These are phyloP conservation scores for Mohoua ochrocephala DNA, from an alignment of 2,113 vertebrate genomes.

Conservation along the genomic window DNA sequence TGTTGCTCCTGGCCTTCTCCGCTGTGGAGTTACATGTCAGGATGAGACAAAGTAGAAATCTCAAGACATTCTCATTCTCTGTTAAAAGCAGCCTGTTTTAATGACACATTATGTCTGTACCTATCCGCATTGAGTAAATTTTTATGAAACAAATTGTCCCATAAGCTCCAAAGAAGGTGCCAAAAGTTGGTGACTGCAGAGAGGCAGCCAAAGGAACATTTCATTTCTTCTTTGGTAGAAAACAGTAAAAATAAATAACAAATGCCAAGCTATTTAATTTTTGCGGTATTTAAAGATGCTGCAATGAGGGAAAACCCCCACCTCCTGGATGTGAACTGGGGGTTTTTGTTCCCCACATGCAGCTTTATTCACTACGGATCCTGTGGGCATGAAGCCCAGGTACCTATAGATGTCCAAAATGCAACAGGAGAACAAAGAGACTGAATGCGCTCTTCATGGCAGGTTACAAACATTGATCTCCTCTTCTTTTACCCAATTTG, in stretches of 20 bases:
- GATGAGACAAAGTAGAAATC: background rate
- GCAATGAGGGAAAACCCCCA: conserved; percentile 13
- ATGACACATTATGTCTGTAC: background rate
- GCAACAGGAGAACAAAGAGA: conserved; percentile 26
- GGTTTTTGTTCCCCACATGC: conserved; percentile 14
- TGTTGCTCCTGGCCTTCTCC: background rate
- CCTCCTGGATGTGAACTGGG: background rate
- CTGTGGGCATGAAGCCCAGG: background rate
- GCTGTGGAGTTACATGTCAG: background rate
- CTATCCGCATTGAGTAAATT: background rate
- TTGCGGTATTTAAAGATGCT: background rate
- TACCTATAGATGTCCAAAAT: conserved; percentile 55
- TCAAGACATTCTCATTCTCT: background rate
- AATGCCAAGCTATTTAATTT: background rate
- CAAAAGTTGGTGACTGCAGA: background rate
- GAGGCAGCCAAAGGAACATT: background rate
- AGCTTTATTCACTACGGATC: background rate
- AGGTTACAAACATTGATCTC: conserved; percentile 32
- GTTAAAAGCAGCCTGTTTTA: background rate
- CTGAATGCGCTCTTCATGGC: background rate
- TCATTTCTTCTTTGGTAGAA: background rate
- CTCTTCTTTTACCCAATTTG: conserved; percentile 50
- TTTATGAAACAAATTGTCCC: background rate
- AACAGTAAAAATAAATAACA: background rate
- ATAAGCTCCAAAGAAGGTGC: background rate